Base-by-base conservation (phyloP, 2,113 vertebrate genomes). In the Fregata magnificens region DNA sequence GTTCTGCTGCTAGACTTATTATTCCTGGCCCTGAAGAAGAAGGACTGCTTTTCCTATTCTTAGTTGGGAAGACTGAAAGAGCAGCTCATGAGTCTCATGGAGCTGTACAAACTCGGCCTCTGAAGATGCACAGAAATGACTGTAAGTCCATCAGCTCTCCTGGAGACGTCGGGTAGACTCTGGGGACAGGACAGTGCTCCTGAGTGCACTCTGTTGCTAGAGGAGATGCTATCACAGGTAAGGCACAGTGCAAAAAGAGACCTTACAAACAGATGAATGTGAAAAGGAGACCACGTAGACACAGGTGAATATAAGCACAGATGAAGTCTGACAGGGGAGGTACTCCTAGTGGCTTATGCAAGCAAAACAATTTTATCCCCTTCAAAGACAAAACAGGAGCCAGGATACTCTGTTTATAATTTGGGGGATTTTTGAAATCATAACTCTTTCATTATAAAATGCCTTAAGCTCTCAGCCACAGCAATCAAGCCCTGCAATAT, bases 401-500 rank as follows among this genome's bases (percentile, higher is more conserved):
- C 84, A 87, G 92, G 82, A 88, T 66, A 61, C 59, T 94, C 84
- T 86, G 69, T 92, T 96, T 86, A 82, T 96, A 97, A 96, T 97
- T 97, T 92, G 95, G 97, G 98, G 97, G 91, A 97, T 97, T 98
- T 98, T 88, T 91, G 49, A 97, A 97, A 97, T 92, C 91, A 62
- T 96, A 97, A 90, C 92, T 97, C 97, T 97, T 97, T 97, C 96
- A 95, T 97, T 97, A 92, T 78, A 95, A 97, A 98, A 84, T 21
- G 96, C 97, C 98, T 93, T 82, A 95, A 97, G 95, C 98, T 76
- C 92, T 86, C 95, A 98, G 97, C 95, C 91, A 72, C 69, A 80
- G 93, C 93, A 90, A 91, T 95, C 97, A 96, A 97, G 63, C 42
- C 32, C 84, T 69, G 76, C 53, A 58, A 96, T 95, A 97, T 97